phyloP scores from a whole-genome alignment of 2,797 vertebrate species.

The Tinamus major region DNA sequence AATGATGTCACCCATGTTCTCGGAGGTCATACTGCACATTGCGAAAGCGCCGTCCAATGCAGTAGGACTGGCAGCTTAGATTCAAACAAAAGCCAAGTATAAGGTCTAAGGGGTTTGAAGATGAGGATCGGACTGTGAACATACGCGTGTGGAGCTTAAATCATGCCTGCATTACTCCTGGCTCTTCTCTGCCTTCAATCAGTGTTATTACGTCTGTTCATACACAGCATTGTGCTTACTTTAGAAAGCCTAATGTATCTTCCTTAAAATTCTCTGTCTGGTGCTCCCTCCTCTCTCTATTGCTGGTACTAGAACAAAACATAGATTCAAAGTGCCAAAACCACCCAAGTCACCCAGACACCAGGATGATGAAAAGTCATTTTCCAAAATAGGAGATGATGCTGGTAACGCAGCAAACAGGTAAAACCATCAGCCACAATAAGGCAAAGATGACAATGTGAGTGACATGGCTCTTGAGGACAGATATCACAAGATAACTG shows the following conservation, averaged over 20 bases:
- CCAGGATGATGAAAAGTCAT: neutral
- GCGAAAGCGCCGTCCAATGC: neutral
- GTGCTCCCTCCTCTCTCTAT: neutral
- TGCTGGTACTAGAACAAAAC: neutral
- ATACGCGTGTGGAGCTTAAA: neutral
- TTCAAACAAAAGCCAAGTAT: neutral
- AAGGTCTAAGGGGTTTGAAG: neutral
- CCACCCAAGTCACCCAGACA: neutral
- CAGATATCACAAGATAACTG: neutral
- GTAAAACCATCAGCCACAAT: neutral
- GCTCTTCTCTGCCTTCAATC: neutral
- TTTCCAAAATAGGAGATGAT: neutral
- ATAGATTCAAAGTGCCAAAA: neutral
- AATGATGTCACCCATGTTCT: neutral
- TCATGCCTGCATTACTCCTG: neutral
- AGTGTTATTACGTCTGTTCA: accelerated
- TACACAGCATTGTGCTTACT: neutral
- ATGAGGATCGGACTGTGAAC: neutral
- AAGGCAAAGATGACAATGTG: neutral
- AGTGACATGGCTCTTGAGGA: neutral
- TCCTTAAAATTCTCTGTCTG: neutral
- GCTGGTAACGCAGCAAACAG: neutral
- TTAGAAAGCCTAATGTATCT: neutral
- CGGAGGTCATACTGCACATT: neutral
- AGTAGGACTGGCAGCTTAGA: neutral